Conservation (phyloP, 2,888 invertebrate species). For the Bruchidius siliquastri region DNA sequence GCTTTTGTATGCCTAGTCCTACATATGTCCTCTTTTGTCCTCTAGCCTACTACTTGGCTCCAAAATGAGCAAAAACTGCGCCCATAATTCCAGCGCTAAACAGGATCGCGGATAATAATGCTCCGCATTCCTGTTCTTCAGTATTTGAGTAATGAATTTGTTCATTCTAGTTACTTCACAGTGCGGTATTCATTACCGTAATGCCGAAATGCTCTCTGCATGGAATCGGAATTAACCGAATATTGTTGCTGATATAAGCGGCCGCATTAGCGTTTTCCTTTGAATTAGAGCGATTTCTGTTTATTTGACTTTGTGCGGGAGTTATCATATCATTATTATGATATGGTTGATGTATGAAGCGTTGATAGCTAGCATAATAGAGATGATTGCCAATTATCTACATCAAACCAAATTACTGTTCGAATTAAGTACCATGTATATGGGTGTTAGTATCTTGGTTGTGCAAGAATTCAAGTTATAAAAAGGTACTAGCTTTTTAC, state of each 20-base stretch:
- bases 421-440: no score
- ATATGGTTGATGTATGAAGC: no score
- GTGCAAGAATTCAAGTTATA: no score
- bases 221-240: not conserved
- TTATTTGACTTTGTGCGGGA: no score
- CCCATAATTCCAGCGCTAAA: not conserved
- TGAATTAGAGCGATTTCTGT: not conserved
- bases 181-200: not conserved
- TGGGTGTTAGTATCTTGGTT: no score
- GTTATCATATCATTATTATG: no score
- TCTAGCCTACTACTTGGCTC: not conserved
- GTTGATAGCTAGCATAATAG: no score
- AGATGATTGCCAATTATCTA: no score
- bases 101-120: not conserved
- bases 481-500: no score
- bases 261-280: not conserved
- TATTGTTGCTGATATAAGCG: not conserved
- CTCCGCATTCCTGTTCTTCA: not conserved
- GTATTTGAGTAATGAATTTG: not conserved
- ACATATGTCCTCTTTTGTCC: not conserved
- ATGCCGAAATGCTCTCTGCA: not conserved
- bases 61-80: not conserved
- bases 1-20: not conserved
- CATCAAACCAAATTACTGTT: no score
- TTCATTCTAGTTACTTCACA: not conserved